A percentile compares a stretch with the other conserved stretches of the same genome.
These are phyloP conservation scores for Prietella phreatophila DNA, from an alignment of 2,113 vertebrate species.

Conservation along the genomic window DNA sequence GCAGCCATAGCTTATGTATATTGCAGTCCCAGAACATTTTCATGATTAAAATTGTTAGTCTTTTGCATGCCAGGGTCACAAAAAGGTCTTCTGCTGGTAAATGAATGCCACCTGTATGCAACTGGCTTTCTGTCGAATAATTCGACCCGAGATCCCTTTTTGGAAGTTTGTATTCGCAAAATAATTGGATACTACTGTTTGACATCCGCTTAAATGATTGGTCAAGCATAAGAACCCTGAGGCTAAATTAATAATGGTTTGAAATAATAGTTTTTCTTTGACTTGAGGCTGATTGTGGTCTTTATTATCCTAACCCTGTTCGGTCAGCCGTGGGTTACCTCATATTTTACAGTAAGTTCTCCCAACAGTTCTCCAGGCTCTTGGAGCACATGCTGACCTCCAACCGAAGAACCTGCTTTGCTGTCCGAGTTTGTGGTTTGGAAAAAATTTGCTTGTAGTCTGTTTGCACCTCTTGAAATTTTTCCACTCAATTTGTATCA, in stretches of 20 bases:
- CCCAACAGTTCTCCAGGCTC: background rate
- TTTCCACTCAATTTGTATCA: constrained; percentile 12
- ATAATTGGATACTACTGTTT: no score
- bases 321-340: constrained; percentile 29
- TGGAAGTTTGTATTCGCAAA: background rate
- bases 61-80: constrained; percentile 36
- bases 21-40: constrained; percentile 21
- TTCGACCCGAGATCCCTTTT: no score
- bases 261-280: constrained; percentile 16
- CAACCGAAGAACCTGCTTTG: background rate
- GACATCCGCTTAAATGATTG: background rate
- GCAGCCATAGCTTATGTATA: constrained; percentile 26
- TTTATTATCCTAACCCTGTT: constrained; percentile 5
- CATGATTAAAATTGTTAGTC: constrained; percentile 49
- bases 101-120: background rate
- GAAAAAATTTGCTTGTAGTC: constrained; percentile 9
- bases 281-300: constrained; percentile 17
- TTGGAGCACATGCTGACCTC: background rate
- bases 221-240: background rate
- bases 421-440: constrained; percentile 23
- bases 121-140: background rate
- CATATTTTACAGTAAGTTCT: constrained; percentile 29
- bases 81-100: constrained; percentile 25
- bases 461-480: constrained; percentile 35
- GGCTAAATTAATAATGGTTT: background rate